Percentiles rank a stretch among this genome's conserved stretches.
phyloP scores from a whole-genome alignment of 2,113 vertebrate genomes.

The Micromys minutus region DNA sequence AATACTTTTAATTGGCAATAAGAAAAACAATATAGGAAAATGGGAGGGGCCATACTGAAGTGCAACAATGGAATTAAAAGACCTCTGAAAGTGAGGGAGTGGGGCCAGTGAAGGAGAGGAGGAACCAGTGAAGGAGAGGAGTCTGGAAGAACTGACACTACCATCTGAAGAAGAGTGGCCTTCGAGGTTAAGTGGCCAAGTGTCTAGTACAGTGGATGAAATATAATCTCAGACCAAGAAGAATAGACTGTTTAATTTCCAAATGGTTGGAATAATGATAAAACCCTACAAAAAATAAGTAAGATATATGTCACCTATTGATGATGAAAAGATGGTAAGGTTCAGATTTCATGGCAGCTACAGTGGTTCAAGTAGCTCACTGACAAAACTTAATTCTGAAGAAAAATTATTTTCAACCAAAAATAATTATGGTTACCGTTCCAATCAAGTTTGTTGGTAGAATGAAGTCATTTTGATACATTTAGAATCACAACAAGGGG shows the following conservation, averaged over 20 bases:
- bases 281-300: neutral
- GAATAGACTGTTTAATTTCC: neutral
- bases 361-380: neutral
- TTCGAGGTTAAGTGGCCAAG: neutral
- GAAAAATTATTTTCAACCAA: neutral
- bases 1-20: neutral
- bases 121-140: neutral
- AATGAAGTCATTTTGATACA: neutral
- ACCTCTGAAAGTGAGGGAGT: neutral
- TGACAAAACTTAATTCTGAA: neutral
- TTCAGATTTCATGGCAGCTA: neutral
- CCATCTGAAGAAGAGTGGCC: neutral
- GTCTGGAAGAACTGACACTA: neutral
- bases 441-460: neutral
- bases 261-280: slow-evolving; percentile 1
- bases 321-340: neutral
- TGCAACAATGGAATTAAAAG: neutral
- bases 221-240: slow-evolving; percentile 2
- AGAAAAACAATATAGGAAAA: neutral
- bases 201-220: neutral
- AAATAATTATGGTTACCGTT: neutral
- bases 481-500: neutral
- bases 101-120: fast-evolving
- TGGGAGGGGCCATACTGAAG: neutral
- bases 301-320: neutral